A percentile compares a stretch with the other conserved stretches of the same genome.
Evolutionary conservation across 2,113 vertebrate species (phyloP).

Genomic region (Meleagris gallopavo): DNA sequence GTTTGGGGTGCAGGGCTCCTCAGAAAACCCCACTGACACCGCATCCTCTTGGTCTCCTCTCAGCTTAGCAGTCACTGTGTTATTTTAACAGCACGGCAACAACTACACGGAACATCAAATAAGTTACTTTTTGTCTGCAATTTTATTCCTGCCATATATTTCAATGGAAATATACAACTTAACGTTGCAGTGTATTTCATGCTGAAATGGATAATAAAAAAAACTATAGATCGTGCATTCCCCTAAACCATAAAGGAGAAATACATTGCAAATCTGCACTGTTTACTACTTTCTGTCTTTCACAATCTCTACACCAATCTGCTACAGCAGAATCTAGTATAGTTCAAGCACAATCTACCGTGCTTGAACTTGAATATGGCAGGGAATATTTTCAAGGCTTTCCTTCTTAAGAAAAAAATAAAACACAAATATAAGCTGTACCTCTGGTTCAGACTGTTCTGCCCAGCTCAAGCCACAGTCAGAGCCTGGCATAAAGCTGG

Average conservation of each 20-base stretch:
- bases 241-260: neutral
- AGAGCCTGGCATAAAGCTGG: neutral
- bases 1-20: neutral
- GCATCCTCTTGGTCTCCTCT: conserved; percentile 29
- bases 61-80: conserved; percentile 53
- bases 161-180: conserved; percentile 60
- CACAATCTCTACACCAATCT: neutral
- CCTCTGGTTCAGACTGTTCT: neutral
- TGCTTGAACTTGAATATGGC: neutral
- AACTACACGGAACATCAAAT: conserved; percentile 47
- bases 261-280: neutral
- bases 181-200: conserved; percentile 52
- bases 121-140: conserved; percentile 64
- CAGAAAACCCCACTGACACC: conserved; percentile 45
- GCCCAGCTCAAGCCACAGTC: neutral
- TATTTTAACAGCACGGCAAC: conserved; percentile 66
- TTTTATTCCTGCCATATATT: conserved; percentile 67
- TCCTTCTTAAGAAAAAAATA: neutral
- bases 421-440: neutral
- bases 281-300: neutral
- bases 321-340: neutral
- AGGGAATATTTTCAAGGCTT: neutral
- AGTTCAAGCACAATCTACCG: neutral
- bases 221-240: conserved; percentile 1
- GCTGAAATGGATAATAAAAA: conserved; percentile 50